Percentiles rank a stretch among this genome's conserved stretches.
phyloP scores from a whole-genome alignment of 2,113 vertebrate species.

The Elephantulus edwardii region DNA sequence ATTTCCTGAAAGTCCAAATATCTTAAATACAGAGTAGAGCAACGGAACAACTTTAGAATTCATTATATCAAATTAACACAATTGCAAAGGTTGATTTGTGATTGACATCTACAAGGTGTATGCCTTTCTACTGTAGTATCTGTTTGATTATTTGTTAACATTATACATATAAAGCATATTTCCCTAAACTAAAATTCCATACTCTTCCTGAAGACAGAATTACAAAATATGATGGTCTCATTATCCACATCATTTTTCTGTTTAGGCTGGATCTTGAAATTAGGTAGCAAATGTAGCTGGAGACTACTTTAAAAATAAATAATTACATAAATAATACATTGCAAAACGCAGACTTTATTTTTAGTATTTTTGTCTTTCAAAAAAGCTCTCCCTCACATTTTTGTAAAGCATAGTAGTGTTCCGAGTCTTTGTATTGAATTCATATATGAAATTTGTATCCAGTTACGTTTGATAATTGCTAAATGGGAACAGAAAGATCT shows the following conservation, averaged over 20 bases:
- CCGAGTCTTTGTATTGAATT: not conserved
- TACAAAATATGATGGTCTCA: not conserved
- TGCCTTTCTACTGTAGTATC: conserved; percentile 12
- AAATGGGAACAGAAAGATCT: too few species aligned
- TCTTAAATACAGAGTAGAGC: too few species aligned
- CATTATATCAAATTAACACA: too few species aligned
- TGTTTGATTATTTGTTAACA: not conserved
- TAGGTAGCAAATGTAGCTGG: not conserved
- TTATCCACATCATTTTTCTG: not conserved
- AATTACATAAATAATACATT: not conserved
- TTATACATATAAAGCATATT: not conserved
- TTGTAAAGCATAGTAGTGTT: not conserved
- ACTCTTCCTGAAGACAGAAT: not conserved
- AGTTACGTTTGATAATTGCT: too few species aligned
- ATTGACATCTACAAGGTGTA: too few species aligned
- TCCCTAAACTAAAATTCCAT: not conserved
- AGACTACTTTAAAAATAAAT: not conserved
- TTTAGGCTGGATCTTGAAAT: not conserved
- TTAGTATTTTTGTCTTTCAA: not conserved
- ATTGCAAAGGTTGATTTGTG: too few species aligned
- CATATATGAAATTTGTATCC: too few species aligned
- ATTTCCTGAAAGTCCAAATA: too few species aligned
- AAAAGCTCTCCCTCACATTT: not conserved
- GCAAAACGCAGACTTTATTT: not conserved
- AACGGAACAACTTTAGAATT: too few species aligned